Evolutionary conservation across 2,113 vertebrate genomes (phyloP).

Genomic region (Oryzias curvinotus): DNA sequence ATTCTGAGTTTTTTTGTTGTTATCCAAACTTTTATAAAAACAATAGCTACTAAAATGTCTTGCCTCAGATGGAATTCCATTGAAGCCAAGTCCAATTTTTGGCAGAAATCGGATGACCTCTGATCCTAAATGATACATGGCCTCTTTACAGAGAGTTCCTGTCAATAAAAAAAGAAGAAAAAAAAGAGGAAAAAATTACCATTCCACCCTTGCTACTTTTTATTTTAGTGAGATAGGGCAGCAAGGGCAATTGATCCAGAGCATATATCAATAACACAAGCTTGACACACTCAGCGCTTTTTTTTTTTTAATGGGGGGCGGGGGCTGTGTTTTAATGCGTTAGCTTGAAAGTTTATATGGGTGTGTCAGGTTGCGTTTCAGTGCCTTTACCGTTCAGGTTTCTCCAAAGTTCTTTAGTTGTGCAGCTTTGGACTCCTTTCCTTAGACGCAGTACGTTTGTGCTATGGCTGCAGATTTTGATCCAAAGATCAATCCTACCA

Average conservation of each 20-base stretch:
- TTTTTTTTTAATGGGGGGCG: not conserved
- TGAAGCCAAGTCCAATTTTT: conserved; percentile 5
- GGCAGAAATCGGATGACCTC: conserved; percentile 41
- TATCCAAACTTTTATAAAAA: not conserved
- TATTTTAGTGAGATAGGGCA: conserved; percentile 50
- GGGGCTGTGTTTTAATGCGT: conserved; percentile 27
- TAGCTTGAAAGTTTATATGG: conserved; percentile 40
- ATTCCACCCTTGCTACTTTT: conserved; percentile 47
- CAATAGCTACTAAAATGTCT: conserved; percentile 1
- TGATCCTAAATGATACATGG: conserved; percentile 23
- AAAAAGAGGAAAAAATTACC: conserved; percentile 35
- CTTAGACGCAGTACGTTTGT: conserved; percentile 11
- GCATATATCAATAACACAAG: conserved; percentile 49
- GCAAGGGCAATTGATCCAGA: conserved; percentile 44
- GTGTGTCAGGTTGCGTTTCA: conserved; percentile 14
- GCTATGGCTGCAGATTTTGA: conserved; percentile 43
- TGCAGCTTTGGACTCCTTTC: conserved; percentile 24
- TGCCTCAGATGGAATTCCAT: conserved; percentile 40
- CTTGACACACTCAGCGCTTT: conserved; percentile 54
- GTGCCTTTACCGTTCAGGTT: not conserved
- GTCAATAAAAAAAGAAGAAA: conserved; percentile 12
- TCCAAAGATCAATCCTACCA: conserved; percentile 35
- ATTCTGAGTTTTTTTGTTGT: no score
- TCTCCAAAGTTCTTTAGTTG: not conserved
- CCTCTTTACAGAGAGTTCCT: not conserved